Conservation (phyloP, 2,888 invertebrate species). For the Drosophila robusta region DNA sequence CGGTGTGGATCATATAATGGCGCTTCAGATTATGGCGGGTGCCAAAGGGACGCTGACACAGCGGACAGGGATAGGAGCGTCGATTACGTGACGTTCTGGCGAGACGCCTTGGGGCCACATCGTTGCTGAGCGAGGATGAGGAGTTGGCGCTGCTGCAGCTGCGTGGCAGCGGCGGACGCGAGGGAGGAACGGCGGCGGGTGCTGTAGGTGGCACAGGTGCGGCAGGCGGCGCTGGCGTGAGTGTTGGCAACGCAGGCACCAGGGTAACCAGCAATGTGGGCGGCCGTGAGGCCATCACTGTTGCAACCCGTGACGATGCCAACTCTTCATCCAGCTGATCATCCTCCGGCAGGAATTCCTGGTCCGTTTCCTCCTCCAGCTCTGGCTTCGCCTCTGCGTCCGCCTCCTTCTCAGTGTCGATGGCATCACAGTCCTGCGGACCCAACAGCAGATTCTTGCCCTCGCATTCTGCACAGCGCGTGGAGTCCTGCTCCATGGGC, state of each 20-base stretch:
- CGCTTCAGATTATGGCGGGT: slow-evolving; percentile 84
- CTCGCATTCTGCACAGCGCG: slow-evolving; percentile 82
- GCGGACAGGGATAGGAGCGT: slow-evolving; percentile 82
- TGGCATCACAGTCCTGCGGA: slow-evolving; percentile 30
- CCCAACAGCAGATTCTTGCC: slow-evolving; percentile 69
- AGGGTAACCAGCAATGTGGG: slow-evolving; percentile 53
- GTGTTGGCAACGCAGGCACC: slow-evolving; percentile 27
- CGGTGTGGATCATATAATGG: slow-evolving; percentile 85
- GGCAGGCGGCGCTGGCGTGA: slow-evolving; percentile 12
- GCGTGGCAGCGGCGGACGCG: slow-evolving; percentile 44
- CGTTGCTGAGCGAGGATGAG: slow-evolving; percentile 69
- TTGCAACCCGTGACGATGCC: neutral
- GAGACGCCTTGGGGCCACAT: slow-evolving; percentile 23
- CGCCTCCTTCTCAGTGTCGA: neutral
- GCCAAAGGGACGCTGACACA: slow-evolving; percentile 84
- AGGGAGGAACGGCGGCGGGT: slow-evolving; percentile 3
- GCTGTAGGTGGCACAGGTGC: neutral
- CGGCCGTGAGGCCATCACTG: slow-evolving; percentile 10
- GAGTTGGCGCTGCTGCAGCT: slow-evolving; percentile 70
- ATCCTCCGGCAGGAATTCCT: slow-evolving; percentile 7
- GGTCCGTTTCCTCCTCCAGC: slow-evolving; percentile 19
- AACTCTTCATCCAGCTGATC: neutral
- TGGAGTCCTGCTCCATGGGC: slow-evolving; percentile 82
- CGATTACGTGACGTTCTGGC: slow-evolving; percentile 47
- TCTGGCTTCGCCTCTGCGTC: slow-evolving; percentile 11